Evolutionary conservation across 2,797 vertebrate species (phyloP), one percentile per base, ranked within the genome.

Genomic region (Tinamus major): DNA sequence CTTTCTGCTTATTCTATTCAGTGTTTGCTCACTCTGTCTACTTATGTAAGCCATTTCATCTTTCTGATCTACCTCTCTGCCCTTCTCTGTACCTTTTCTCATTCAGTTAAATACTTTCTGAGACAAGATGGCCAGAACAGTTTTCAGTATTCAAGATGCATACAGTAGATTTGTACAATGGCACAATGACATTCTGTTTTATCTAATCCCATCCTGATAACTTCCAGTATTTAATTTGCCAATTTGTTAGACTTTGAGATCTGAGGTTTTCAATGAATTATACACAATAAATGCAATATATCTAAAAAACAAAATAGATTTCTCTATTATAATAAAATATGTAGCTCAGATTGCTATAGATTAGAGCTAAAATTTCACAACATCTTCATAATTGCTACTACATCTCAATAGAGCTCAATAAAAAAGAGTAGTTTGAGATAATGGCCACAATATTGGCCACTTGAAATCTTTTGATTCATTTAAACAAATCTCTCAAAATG

Each of bases 191-290:
- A 3, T 27, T 85, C 59, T 82, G 56, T 49, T 95, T 85, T 83
- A 82, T 80, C 53, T 64, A 90, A 93, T 70, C 59, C 71, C 92
- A 79, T 79, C 56, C 21, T 89, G 82, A 87, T 82, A 92, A 79
- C 44, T 68, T 83, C 33, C 31, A 91, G 74, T 71, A 85, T 89
- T 94, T 89, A 77, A 82, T 82, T 59, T 75, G 23, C 44, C 21
- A 64, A 58, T 75, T 89, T 4, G 12, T 82, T 93, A 92, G 16
- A 24, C 82, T 89, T 64, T 71, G 29, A 86, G 56, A 67, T 81
- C 21, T 58, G 31, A 75, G 9, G 23, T 71, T 90, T 85, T 51
- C 56, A 90, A 61, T 51, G 42, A 92, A 71, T 90, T 82, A 77
- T 41, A 68, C 12, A 53, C 37, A 88, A 86, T 9, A 82, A 74